Percentiles rank a stretch among this genome's conserved stretches.
phyloP scores from a whole-genome alignment of 2,113 vertebrate genomes.

The Centropus unirufus region DNA sequence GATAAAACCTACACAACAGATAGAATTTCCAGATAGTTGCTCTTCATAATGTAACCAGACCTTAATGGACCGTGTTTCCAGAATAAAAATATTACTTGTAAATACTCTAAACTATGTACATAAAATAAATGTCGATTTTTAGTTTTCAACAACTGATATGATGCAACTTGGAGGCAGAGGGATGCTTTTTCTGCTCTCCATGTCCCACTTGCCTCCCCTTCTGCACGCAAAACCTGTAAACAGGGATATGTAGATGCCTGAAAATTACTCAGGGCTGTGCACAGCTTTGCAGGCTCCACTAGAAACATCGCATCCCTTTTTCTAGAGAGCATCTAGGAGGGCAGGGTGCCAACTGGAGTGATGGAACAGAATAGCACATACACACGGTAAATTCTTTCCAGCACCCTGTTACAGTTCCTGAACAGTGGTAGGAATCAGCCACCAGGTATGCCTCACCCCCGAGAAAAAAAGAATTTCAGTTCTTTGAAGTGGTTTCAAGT shows the following conservation, averaged over 20 bases:
- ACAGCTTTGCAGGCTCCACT: not conserved
- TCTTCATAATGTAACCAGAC: not conserved
- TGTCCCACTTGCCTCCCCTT: too few relatives aligned
- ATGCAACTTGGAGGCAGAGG: too few relatives aligned
- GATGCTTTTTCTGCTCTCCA: too few relatives aligned
- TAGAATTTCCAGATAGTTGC: not conserved
- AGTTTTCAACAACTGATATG: too few relatives aligned
- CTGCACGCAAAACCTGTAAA: too few relatives aligned
- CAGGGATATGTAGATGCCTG: not conserved
- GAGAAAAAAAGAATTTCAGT: not conserved
- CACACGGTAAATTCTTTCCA: not conserved
- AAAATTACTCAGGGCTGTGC: not conserved
- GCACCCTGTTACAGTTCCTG: not conserved
- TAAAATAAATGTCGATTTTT: not conserved
- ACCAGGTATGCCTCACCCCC: not conserved
- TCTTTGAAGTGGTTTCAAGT: not conserved
- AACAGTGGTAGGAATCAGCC: not conserved
- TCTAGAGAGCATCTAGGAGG: not conserved
- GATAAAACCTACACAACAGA: not conserved
- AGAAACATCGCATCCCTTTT: not conserved
- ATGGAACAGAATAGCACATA: not conserved
- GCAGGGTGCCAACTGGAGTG: not conserved
- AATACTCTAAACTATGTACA: not conserved
- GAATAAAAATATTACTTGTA: not conserved
- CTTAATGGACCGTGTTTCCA: not conserved